Evolutionary conservation across 2,797 vertebrate genomes (phyloP).

Genomic region (Lepilemur septentrionalis): DNA sequence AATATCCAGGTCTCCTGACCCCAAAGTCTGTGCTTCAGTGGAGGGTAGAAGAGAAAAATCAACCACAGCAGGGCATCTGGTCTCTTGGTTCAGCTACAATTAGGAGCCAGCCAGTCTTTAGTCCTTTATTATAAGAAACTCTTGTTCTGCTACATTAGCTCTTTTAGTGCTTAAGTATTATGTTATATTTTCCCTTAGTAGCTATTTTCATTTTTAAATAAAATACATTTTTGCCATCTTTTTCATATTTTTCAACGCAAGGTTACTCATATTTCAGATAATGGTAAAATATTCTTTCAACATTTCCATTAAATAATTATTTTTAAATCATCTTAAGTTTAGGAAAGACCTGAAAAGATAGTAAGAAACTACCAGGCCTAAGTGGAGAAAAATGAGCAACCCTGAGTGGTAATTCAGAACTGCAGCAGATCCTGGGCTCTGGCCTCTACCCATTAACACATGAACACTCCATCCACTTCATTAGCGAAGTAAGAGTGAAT

Average conservation of each 20-base stretch:
- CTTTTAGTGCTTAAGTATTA: not conserved
- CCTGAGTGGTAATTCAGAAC: not conserved
- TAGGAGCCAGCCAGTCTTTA: not conserved
- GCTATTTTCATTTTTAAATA: constrained; percentile 17
- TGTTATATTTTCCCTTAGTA: not conserved
- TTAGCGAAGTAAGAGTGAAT: not conserved
- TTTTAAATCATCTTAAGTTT: not conserved
- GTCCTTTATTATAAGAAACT: not conserved
- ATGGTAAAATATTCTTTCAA: not conserved
- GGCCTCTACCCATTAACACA: too few species aligned
- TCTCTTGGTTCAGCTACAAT: not conserved
- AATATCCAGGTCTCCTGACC: not conserved
- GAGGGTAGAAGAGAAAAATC: not conserved
- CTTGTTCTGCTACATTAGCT: not conserved
- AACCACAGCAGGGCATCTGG: not conserved
- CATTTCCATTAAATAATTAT: not conserved
- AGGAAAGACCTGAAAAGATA: not conserved
- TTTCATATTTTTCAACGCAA: not conserved
- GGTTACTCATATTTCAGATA: not conserved
- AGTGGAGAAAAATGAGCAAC: not conserved
- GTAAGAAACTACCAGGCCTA: not conserved
- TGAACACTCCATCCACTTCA: not conserved
- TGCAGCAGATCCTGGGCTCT: not conserved
- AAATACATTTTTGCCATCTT: not conserved
- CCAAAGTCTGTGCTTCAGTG: not conserved